phyloP scores from a whole-genome alignment of 2,797 vertebrate species.

The Orestias chungarensis region DNA sequence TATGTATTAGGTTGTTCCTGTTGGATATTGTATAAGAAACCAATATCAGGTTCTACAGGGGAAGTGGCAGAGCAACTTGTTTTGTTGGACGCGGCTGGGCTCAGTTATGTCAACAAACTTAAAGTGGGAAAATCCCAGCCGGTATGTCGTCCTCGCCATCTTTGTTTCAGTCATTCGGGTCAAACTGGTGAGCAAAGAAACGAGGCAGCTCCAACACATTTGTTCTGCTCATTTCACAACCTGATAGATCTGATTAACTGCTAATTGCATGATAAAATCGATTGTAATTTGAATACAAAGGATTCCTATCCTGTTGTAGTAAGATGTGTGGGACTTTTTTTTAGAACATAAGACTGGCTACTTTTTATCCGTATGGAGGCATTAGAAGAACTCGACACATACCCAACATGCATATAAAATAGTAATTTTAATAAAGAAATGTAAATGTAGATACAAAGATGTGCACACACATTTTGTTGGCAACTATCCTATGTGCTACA shows the following conservation, averaged over 20 bases:
- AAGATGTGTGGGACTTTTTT: too few relatives aligned
- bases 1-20: too few relatives aligned
- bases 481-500: conserved; percentile 31
- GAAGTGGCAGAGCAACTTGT: conserved; percentile 32
- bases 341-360: too few relatives aligned
- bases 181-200: conserved; percentile 11
- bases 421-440: conserved; percentile 3
- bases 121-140: conserved; percentile 36
- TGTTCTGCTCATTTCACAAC: conserved; percentile 11
- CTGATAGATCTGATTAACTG: neutral
- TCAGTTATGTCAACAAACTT: conserved; percentile 27
- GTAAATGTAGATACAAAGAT: conserved; percentile 11
- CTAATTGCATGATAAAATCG: neutral
- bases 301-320: too few relatives aligned
- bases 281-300: neutral
- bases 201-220: conserved; percentile 21
- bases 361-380: too few relatives aligned
- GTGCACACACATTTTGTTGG: conserved; percentile 10
- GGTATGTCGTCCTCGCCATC: conserved; percentile 14
- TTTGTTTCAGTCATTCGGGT: conserved; percentile 6
- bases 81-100: conserved; percentile 24
- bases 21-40: too few relatives aligned
- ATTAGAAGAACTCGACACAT: too few relatives aligned
- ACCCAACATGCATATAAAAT: too few relatives aligned
- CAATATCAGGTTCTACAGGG: neutral